phyloP scores from a whole-genome alignment of 2,113 vertebrate genomes.

The Kobus ellipsiprymnus region DNA sequence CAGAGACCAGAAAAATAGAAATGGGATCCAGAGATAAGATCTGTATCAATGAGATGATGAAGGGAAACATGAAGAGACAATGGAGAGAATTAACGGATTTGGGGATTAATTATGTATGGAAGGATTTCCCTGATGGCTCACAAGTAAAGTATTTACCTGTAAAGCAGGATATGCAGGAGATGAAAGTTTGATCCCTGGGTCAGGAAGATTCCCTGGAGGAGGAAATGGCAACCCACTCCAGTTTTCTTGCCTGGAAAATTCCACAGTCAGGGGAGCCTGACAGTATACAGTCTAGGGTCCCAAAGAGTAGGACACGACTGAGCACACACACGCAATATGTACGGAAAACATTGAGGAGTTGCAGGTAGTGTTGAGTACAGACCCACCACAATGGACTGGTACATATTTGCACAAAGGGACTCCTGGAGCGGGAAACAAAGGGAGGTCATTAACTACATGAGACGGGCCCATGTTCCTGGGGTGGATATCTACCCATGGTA shows the following conservation, averaged over 20 bases:
- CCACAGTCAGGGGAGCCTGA: background rate
- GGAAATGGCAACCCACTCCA: background rate
- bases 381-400: background rate
- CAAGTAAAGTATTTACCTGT: background rate
- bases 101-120: background rate
- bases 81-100: background rate
- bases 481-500: rapidly evolving
- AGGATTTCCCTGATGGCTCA: background rate
- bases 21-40: rapidly evolving
- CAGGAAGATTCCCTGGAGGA: background rate
- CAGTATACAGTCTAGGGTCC: background rate
- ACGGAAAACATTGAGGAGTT: background rate
- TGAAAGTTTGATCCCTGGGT: background rate
- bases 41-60: background rate
- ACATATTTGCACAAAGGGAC: background rate
- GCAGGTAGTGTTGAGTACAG: background rate
- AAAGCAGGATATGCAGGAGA: background rate
- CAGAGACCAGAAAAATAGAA: background rate
- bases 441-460: background rate
- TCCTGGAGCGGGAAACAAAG: background rate
- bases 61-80: background rate
- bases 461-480: rapidly evolving
- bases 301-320: background rate
- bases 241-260: background rate
- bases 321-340: rapidly evolving